Base-by-base conservation (phyloP, 2,797 vertebrate genomes). In the Pseudomugil gertrudae region DNA sequence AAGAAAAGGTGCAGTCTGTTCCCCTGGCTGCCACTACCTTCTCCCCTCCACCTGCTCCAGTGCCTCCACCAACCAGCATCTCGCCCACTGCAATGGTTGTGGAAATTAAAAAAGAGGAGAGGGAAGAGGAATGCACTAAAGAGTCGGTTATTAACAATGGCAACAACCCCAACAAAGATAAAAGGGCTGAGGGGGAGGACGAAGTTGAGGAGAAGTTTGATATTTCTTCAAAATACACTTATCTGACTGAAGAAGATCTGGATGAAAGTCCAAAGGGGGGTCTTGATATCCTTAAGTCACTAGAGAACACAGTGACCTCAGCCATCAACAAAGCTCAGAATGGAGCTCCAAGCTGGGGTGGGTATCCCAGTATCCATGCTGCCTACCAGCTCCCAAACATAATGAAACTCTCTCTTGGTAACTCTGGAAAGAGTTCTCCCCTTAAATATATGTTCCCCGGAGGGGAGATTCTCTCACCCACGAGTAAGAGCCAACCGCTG, bases 261-360 rank as follows among this genome's bases (percentile, higher is more conserved):
- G 96, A 98, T 63, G 96, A 97, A 83, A 98, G 96, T 70, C 98
- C 98, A 48, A 99, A 99, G 84, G 98, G 97, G 0, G 98, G 98
- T 0, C 89, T 99, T 57, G 98, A 99, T 85, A 99, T 99, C 79
- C 92, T 99, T 9, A 99, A 99, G 83, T 99, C 97, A 52, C 92
- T 99, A 54, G 98, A 99, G 89, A 99, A 99, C 90, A 99, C 98
- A 0, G 98, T 99, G 74, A 96, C 97, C 0, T 98, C 97, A 14
- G 97, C 97, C 66, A 99, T 99, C 84, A 99, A 98, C 87, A 99
- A 99, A 93, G 98, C 97, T 69, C 97, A 99, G 93, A 99, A 99
- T 52, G 97, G 97, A 65, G 96, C 97, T 3, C 97, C 98, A 3
- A 99, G 96, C 87, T 99, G 98, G 98, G 97, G 98, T 57, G 98